phyloP scores from a whole-genome alignment of 1,140 invertebrate genomes.

The Leguminivora glycinivorella region DNA sequence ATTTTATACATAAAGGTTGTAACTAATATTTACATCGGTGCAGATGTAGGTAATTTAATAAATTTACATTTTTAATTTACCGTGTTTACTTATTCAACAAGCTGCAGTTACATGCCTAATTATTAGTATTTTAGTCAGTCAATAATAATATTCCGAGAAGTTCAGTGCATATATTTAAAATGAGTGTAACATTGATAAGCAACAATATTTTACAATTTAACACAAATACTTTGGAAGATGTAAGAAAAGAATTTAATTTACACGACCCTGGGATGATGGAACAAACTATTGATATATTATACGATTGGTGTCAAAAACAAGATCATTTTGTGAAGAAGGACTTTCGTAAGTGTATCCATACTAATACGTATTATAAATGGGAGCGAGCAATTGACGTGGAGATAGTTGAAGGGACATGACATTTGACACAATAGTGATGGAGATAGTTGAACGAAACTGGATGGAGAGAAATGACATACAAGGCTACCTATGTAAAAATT shows the following conservation, averaged over 20 bases:
- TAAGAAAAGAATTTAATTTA: slow-evolving; percentile 35
- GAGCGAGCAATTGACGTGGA: no score
- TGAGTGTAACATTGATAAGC: not conserved
- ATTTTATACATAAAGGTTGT: no score
- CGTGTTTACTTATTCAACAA: not conserved
- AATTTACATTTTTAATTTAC: not conserved
- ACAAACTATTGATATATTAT: slow-evolving; percentile 38
- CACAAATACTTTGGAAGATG: slow-evolving; percentile 1
- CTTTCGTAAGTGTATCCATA: slow-evolving; percentile 47
- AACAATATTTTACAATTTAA: slow-evolving; percentile 6
- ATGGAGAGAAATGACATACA: no score
- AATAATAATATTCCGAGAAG: not conserved
- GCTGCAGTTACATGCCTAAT: not conserved
- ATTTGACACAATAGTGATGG: no score
- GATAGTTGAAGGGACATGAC: no score
- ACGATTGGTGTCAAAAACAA: slow-evolving; percentile 42
- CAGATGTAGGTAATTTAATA: not conserved
- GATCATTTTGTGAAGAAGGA: slow-evolving; percentile 47
- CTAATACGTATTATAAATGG: no score
- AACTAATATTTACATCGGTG: no score
- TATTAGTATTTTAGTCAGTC: not conserved
- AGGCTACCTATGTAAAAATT: no score
- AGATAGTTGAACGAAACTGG: no score
- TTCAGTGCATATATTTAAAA: not conserved
- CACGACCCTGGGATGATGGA: slow-evolving; percentile 36